These are phyloP conservation scores for Loxodonta africana DNA, from an alignment of 2,113 vertebrate species.

Conservation along the genomic window DNA sequence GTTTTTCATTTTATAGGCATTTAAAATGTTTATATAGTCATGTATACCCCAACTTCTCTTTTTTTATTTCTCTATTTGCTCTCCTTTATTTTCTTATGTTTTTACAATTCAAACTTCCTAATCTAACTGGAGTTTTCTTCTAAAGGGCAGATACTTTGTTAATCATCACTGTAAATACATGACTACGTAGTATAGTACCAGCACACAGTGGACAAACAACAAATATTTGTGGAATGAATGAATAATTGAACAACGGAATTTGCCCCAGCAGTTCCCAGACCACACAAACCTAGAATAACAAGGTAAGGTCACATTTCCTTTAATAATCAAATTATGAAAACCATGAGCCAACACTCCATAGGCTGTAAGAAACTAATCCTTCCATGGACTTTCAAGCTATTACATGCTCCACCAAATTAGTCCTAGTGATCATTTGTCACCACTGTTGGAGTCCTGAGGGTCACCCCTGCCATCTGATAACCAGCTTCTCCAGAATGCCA, in stretches of 20 bases:
- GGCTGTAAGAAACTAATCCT: background rate
- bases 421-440: background rate
- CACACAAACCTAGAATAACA: background rate
- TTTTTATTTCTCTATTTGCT: background rate
- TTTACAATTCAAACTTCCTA: constrained; percentile 50
- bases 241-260: constrained; percentile 19
- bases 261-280: background rate
- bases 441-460: background rate
- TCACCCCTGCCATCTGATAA: background rate
- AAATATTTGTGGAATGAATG: constrained; percentile 5
- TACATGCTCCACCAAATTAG: background rate
- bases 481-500: background rate
- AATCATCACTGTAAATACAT: background rate
- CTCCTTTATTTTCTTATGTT: constrained; percentile 25
- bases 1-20: constrained; percentile 18
- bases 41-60: background rate
- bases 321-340: constrained; percentile 34
- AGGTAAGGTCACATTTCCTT: background rate
- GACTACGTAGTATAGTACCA: background rate
- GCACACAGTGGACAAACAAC: background rate
- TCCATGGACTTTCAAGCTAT: background rate
- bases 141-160: constrained; percentile 27
- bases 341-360: background rate
- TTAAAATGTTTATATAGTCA: constrained; percentile 36
- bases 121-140: constrained; percentile 18